Base-by-base conservation (phyloP, 2,113 vertebrate genomes). In the Sinosuthora webbiana region DNA sequence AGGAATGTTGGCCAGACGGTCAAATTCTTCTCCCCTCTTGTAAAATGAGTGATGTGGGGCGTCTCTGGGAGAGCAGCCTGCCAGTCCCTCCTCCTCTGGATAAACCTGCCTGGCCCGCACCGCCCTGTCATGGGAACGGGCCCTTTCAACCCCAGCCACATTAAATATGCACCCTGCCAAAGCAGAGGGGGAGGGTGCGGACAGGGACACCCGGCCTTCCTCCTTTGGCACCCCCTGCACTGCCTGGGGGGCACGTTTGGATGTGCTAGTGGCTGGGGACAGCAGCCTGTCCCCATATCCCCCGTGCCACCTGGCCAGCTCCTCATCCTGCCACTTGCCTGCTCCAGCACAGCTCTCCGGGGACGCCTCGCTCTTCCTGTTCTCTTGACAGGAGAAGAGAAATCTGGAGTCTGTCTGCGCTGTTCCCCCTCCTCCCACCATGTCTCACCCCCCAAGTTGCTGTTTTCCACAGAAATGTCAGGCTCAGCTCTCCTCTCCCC, bases 1-100 rank as follows among this genome's bases (percentile, higher is more conserved):
- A 96, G 96, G 97, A 97, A 97, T 97, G 97, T 97, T 94, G 95
- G 95, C 96, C 97, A 97, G 97, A 97, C 96, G 96, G 96, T 97
- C 96, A 97, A 96, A 97, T 97, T 96, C 96, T 97, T 96, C 94
- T 96, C 95, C 93, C 94, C 94, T 96, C 95, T 96, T 96, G 95
- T 94, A 97, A 97, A 96, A 94, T 95, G 96, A 97, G 95, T 92
- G 92, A 95, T 97, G 95, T 94, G 95, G 96, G 94, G 94, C 95
- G 90, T 95, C 95, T 94, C 96, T 91, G 91, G 86, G 93, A 96
- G 94, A 96, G 71, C 93, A 94, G 94, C 94, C 90, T 96, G 88
- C 91, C 90, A 93, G 83, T 94, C 95, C 95, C 94, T 97, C 95
- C 91, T 93, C 90, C 87, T 94, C 95, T 84, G 94, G 96, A 96